Evolutionary conservation across 1,140 invertebrate genomes (phyloP).

Genomic region (Pararge aegeria): DNA sequence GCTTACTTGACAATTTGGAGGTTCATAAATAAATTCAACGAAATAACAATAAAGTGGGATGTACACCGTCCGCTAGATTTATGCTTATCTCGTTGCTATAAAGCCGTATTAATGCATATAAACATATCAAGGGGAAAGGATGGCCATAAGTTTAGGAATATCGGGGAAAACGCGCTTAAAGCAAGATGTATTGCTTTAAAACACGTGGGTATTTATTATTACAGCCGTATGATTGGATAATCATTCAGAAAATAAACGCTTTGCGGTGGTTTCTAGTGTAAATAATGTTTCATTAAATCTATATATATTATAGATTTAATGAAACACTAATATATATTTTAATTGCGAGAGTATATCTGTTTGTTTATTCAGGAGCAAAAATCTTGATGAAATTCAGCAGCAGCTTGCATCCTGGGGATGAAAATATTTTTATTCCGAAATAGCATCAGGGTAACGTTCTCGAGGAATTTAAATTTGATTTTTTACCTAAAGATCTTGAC

Average conservation of each 20-base stretch:
- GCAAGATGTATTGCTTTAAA: conserved; percentile 24
- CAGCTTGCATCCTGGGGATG: no score
- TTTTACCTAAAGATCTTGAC: no score
- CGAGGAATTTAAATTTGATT: no score
- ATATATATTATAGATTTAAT: no score
- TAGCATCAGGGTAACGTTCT: no score
- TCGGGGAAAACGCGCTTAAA: conserved; percentile 17
- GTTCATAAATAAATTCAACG: conserved; percentile 54
- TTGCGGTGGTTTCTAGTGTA: not conserved
- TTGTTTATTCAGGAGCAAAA: no score
- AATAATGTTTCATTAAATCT: no score
- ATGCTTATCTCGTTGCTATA: conserved; percentile 65
- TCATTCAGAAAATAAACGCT: not conserved
- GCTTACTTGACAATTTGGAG: conserved; percentile 39
- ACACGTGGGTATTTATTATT: conserved; percentile 14
- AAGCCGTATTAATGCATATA: conserved; percentile 71
- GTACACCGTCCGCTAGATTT: conserved; percentile 56
- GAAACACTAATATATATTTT: no score
- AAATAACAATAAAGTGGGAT: conserved; percentile 62
- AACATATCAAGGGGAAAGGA: conserved; percentile 59
- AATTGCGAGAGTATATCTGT: no score
- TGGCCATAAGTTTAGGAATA: conserved; percentile 32
- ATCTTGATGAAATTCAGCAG: no score
- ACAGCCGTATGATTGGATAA: not conserved
- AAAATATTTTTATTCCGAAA: no score